A percentile compares a stretch with the other conserved stretches of the same genome.
Conservation (phyloP, 2,113 vertebrate genomes). For the Eulacestoma nigropectus region DNA sequence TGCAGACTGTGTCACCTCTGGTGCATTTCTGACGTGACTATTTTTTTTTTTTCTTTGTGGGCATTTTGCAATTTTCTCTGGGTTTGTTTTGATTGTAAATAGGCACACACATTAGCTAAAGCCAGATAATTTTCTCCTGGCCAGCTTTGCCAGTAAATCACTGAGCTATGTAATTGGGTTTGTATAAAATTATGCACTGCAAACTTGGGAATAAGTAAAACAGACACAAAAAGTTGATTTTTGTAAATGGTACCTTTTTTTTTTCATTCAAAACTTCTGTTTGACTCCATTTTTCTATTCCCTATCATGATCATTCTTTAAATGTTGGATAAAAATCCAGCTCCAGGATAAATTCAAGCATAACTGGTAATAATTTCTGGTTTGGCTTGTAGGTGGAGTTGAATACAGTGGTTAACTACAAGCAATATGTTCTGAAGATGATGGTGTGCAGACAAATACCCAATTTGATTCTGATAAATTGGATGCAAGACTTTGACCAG, state of each 20-base stretch:
- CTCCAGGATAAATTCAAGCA: background rate
- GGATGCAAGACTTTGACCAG: background rate
- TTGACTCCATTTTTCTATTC: background rate
- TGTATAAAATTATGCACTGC: constrained; percentile 46
- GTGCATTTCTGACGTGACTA: background rate
- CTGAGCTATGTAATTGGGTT: constrained; percentile 70
- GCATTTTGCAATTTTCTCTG: constrained; percentile 31
- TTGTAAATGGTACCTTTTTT: background rate
- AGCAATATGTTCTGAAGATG: background rate
- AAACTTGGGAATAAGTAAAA: constrained; percentile 44
- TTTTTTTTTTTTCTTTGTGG: background rate
- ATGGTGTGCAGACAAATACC: background rate
- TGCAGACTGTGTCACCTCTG: background rate
- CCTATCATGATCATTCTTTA: background rate
- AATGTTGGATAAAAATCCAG: background rate
- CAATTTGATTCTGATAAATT: constrained; percentile 13
- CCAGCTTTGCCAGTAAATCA: constrained; percentile 67
- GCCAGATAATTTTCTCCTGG: constrained; percentile 62
- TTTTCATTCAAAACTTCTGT: background rate
- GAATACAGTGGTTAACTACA: background rate
- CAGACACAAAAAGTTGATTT: background rate
- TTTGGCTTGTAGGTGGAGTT: constrained; percentile 23
- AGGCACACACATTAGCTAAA: constrained; percentile 42
- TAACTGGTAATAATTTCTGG: background rate
- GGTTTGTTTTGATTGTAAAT: constrained; percentile 59